Evolutionary conservation across 2,113 vertebrate genomes (phyloP).

Genomic region (Oxyruncus cristatus): DNA sequence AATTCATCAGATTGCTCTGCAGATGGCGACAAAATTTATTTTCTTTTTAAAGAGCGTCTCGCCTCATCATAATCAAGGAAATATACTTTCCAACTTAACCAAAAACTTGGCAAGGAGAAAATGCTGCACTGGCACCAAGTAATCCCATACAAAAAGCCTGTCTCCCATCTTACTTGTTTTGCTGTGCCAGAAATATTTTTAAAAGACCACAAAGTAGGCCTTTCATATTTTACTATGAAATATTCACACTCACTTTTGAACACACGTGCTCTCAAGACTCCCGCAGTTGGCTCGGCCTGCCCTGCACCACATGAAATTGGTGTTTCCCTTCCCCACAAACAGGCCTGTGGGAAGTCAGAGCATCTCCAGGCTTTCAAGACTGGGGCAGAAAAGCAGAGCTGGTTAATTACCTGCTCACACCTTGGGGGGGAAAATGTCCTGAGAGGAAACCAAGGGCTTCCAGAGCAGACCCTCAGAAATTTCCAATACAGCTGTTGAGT

Average conservation of each 20-base stretch:
- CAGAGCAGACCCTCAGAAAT: neutral
- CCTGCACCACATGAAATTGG: neutral
- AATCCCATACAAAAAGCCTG: conserved; percentile 26
- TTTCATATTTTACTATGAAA: conserved; percentile 22
- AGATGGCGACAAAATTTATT: conserved; percentile 35
- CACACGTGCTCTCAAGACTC: neutral
- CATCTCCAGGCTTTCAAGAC: neutral
- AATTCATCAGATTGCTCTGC: conserved; percentile 42
- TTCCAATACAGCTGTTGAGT: neutral
- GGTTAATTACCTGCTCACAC: neutral
- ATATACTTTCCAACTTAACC: conserved; percentile 7
- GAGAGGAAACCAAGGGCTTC: neutral
- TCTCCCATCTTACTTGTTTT: conserved; percentile 23
- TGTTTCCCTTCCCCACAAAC: neutral
- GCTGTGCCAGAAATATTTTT: conserved; percentile 38
- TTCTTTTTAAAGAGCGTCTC: conserved; percentile 49
- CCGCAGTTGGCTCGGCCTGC: neutral
- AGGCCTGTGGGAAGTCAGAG: neutral
- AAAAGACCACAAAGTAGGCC: conserved; percentile 44
- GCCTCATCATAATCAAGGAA: conserved; percentile 42
- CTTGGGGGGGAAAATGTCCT: neutral
- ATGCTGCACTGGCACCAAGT: neutral
- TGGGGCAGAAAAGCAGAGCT: neutral
- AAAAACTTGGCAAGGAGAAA: conserved; percentile 45
- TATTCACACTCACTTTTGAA: neutral